Percentiles rank a stretch among this genome's conserved stretches.
These are phyloP conservation scores for Terebella lapidaria DNA, from an alignment of 2,888 invertebrate genomes.

Conservation along the genomic window DNA sequence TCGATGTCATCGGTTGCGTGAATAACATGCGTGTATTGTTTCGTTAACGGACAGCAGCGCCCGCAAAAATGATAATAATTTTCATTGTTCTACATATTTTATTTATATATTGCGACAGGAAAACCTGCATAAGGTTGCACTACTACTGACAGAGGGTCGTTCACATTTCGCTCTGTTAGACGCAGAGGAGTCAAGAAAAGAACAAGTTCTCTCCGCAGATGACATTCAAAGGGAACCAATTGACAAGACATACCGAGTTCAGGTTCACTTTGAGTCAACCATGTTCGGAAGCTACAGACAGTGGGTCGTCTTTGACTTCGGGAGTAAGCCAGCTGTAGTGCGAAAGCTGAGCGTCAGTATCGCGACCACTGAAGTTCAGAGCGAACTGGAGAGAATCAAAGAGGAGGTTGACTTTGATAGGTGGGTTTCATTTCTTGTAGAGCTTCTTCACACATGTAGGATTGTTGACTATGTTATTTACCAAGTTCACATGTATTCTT, in stretches of 20 bases:
- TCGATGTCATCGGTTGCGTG: too few species aligned
- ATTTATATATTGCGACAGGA: too few species aligned
- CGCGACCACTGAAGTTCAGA: constrained; percentile 33
- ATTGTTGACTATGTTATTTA: too few species aligned
- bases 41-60: too few species aligned
- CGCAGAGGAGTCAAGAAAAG: constrained; percentile 22
- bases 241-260: too few species aligned
- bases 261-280: constrained; percentile 33
- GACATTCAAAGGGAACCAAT: too few species aligned
- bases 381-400: constrained; percentile 34
- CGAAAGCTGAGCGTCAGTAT: constrained; percentile 43
- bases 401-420: constrained; percentile 37
- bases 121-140: constrained; percentile 39
- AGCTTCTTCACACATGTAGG: too few species aligned
- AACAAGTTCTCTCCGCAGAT: too few species aligned
- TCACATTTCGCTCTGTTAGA: constrained; percentile 37
- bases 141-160: constrained; percentile 42
- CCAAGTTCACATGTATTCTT: too few species aligned
- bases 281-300: constrained; percentile 48
- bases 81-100: too few species aligned
- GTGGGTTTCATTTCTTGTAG: constrained; percentile 10
- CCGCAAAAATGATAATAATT: too few species aligned
- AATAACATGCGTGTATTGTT: too few species aligned
- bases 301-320: constrained; percentile 48
- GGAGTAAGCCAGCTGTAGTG: constrained; percentile 34